Base-by-base conservation (phyloP, 2,797 vertebrate species). In the Chrosomus eos region DNA sequence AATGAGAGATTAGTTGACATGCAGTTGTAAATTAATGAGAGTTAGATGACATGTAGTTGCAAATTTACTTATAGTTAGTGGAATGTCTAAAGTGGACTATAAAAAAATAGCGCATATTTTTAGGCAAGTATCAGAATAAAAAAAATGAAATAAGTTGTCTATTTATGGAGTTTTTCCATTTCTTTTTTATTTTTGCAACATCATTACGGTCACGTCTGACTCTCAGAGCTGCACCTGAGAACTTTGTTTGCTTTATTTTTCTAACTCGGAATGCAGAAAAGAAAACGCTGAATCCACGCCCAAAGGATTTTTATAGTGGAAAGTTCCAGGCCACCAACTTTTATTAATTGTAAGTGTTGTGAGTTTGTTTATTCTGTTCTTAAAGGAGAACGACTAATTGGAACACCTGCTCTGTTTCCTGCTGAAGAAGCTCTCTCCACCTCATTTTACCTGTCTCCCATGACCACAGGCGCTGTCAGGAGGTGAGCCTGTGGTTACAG, bases 321-420 rank as follows among this genome's bases (percentile, higher is more conserved):
- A 73, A 62, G 81, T 82, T 82, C 28, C 70, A 74, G 53, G 70
- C 81, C 81, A 82, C 81, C 70, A 64, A 82, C 81, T 82, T 82
- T 74, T 82, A 82, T 82, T 82, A 74, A 82, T 73, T 40, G 38
- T 73, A 55, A 82, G 80, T 62, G 80, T 36, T 82, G 53, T 16
- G 70, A 62, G 70, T 74, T 74, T 82, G 70, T 82, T 74, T 48
- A 74, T 82, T 33, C 55, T 82, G 55, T 51, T 73, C 70, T 82
- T 77, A 60, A 82, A 74, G 70, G 70, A 64, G 81, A 82, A 48
- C 13, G 28, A 28, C 81, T 82, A 82, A 82, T 82, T 82, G 70
- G 81, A 82, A 82, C 81, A 82, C 81, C 81, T 82, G 81, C 70
- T 82, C 81, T 62, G 70, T 73, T 74, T 82, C 55, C 55, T 64